A percentile compares a stretch with the other conserved stretches of the same genome.
phyloP scores from a whole-genome alignment of 1,140 invertebrate genomes.

The Probaryconus sp. region DNA sequence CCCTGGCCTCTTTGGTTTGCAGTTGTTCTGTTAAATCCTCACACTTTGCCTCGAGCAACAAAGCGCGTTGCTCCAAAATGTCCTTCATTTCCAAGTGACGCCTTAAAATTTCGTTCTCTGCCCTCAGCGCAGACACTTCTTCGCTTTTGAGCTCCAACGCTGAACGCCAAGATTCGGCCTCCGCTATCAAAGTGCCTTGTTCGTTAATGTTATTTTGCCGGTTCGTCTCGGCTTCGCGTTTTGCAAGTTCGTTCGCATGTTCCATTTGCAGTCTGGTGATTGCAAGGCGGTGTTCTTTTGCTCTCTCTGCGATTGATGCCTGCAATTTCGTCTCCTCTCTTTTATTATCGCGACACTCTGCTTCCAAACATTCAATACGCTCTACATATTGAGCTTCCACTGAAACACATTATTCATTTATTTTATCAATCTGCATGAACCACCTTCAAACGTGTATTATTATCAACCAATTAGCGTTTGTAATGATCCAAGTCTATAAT shows the following conservation, averaged over 20 bases:
- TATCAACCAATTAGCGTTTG: no score
- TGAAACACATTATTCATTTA: slow-evolving; percentile 44
- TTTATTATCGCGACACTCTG: slow-evolving; percentile 59
- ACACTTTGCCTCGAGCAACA: slow-evolving; percentile 81
- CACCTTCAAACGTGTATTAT: no score
- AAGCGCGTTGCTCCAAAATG: slow-evolving; percentile 79
- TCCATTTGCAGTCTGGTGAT: slow-evolving; percentile 73
- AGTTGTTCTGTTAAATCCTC: slow-evolving; percentile 85
- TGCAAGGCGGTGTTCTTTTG: slow-evolving; percentile 66
- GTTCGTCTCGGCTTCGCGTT: slow-evolving; percentile 67
- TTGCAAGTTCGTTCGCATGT: slow-evolving; percentile 70
- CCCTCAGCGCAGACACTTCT: slow-evolving; percentile 84
- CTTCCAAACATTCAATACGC: slow-evolving; percentile 66
- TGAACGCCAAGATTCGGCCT: slow-evolving; percentile 86
- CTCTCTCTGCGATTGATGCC: slow-evolving; percentile 63
- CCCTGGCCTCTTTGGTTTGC: slow-evolving; percentile 78
- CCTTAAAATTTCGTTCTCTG: slow-evolving; percentile 79
- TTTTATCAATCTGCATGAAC: no score
- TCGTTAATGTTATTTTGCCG: slow-evolving; percentile 65
- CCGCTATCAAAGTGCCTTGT: slow-evolving; percentile 78
- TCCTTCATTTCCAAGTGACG: slow-evolving; percentile 81
- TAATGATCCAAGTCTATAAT: no score
- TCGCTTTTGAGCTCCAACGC: slow-evolving; percentile 87
- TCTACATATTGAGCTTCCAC: slow-evolving; percentile 68
- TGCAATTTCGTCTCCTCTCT: slow-evolving; percentile 56